phyloP scores from a whole-genome alignment of 2,113 vertebrate genomes.

The Ahaetulla prasina region DNA sequence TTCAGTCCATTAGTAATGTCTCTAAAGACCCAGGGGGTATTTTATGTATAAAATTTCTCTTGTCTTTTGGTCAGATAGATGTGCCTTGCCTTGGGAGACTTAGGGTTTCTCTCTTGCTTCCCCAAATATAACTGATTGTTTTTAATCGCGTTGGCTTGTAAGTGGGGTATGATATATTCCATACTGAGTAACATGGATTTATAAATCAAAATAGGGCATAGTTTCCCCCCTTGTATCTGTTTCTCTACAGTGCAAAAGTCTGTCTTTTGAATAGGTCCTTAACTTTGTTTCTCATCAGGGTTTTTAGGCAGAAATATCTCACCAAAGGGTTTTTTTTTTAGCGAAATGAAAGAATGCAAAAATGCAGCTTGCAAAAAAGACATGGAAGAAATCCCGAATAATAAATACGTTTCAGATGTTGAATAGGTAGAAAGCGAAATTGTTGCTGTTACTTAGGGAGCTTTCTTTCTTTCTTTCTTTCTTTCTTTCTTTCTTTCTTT shows the following conservation, averaged over 20 bases:
- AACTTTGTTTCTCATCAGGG: not conserved
- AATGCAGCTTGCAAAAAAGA: not conserved
- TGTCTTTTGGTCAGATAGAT: constrained; percentile 33
- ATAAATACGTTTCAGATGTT: not conserved
- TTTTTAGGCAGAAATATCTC: not conserved
- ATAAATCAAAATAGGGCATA: constrained; percentile 49
- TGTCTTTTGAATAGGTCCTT: not conserved
- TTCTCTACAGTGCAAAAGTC: not conserved
- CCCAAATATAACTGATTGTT: constrained; percentile 55
- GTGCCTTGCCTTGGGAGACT: constrained; percentile 54
- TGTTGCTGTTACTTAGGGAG: not conserved
- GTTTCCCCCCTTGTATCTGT: not conserved
- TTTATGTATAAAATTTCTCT: constrained; percentile 39
- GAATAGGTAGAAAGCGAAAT: not conserved
- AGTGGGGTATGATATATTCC: constrained; percentile 15
- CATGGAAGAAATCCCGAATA: not conserved
- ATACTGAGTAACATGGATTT: constrained; percentile 17
- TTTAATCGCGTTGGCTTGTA: constrained; percentile 50
- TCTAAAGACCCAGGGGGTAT: constrained; percentile 44
- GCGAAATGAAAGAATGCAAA: not conserved
- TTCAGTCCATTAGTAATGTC: constrained; percentile 44
- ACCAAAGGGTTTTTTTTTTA: not conserved
- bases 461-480: no score
- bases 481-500: no score
- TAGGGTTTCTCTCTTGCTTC: constrained; percentile 25